A percentile compares a stretch with the other conserved stretches of the same genome.
Conservation (phyloP, 2,888 invertebrate species). For the Erebia ligea region DNA sequence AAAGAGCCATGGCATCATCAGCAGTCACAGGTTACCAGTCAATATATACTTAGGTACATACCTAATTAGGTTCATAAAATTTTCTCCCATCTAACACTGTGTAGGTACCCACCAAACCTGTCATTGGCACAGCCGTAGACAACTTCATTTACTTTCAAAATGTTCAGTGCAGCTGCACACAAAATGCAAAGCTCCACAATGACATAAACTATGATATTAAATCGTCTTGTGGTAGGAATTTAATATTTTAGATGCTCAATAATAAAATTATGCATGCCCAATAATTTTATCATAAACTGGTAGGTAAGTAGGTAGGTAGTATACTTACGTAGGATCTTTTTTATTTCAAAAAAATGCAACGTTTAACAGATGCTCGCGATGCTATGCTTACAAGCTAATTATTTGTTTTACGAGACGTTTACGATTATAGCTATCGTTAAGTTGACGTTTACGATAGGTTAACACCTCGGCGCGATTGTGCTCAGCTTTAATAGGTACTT, state of each 20-base stretch:
- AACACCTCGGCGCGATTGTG: constrained; percentile 73
- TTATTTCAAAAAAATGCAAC: constrained; percentile 9
- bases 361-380: constrained; percentile 48
- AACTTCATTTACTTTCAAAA: constrained; percentile 88
- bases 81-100: constrained; percentile 93
- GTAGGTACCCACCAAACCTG: constrained; percentile 93
- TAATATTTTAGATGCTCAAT: neutral
- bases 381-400: constrained; percentile 64
- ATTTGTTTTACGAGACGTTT: constrained; percentile 80
- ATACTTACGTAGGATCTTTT: neutral
- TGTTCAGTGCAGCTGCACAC: constrained; percentile 94
- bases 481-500: constrained; percentile 38
- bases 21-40: constrained; percentile 86
- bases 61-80: constrained; percentile 79
- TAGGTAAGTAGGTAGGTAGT: neutral
- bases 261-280: neutral
- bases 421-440: constrained; percentile 75
- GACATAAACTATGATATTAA: constrained; percentile 88
- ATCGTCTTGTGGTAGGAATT: too few species aligned
- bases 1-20: constrained; percentile 91
- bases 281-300: neutral
- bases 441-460: constrained; percentile 79
- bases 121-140: constrained; percentile 97
- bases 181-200: constrained; percentile 99
- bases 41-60: constrained; percentile 61